Conservation (phyloP, 2,113 vertebrate species). For the Thymallus thymallus region DNA sequence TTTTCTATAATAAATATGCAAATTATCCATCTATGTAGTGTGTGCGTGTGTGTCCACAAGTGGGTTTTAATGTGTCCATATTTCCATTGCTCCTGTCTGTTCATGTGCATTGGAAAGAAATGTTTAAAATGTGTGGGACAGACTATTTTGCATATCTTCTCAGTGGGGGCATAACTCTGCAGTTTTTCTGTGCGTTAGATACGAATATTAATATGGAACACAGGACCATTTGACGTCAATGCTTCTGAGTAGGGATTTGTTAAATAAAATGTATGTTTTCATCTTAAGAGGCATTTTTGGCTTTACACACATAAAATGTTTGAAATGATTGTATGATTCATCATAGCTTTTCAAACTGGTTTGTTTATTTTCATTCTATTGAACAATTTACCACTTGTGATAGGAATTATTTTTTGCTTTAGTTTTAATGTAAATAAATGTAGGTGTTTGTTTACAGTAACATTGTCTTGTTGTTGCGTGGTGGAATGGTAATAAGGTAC, state of each 20-base stretch:
- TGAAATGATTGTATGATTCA: conserved; percentile 24
- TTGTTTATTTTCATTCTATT: conserved; percentile 42
- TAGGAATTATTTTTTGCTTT: conserved; percentile 36
- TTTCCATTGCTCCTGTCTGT: background rate
- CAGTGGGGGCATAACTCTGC: conserved; percentile 52
- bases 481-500: conserved; percentile 8
- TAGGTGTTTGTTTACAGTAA: conserved; percentile 47
- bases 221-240: conserved; percentile 38
- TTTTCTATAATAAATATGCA: conserved; percentile 35
- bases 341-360: conserved; percentile 33
- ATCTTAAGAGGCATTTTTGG: conserved; percentile 31
- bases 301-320: conserved; percentile 25
- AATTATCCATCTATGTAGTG: conserved; percentile 27
- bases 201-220: conserved; percentile 59
- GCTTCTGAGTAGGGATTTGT: conserved; percentile 48
- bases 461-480: conserved; percentile 26
- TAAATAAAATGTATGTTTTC: conserved; percentile 32
- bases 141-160: no score
- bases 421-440: conserved; percentile 62
- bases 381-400: conserved; percentile 37
- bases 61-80: background rate
- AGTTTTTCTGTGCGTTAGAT: conserved; percentile 48
- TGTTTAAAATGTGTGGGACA: conserved; percentile 22
- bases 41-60: background rate
- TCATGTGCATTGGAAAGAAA: conserved; percentile 26